phyloP scores from a whole-genome alignment of 2,888 invertebrate species.

The Tryphoninae sp. region DNA sequence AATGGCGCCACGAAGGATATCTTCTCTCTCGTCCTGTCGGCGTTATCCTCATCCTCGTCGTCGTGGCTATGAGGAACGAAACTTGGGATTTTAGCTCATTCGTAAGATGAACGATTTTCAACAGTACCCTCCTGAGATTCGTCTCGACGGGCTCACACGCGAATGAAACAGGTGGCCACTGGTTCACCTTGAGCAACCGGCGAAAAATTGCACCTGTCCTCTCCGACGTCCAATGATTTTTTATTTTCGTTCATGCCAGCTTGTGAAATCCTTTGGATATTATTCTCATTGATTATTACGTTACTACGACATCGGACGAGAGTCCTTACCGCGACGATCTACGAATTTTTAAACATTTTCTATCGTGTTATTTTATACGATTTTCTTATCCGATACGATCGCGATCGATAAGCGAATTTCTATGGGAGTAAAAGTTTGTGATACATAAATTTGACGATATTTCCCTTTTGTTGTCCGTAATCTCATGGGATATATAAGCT shows the following conservation, averaged over 20 bases:
- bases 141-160: conserved; percentile 54
- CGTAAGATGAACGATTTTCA: conserved; percentile 63
- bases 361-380: no score
- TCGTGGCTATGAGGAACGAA: conserved; percentile 1
- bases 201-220: conserved; percentile 70
- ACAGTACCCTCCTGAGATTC: conserved; percentile 59
- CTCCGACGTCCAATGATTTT: conserved; percentile 61
- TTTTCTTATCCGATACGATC: background rate
- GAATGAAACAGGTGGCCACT: conserved; percentile 71
- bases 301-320: background rate
- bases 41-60: conserved; percentile 20
- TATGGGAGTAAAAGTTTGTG: conserved; percentile 23
- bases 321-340: background rate
- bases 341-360: no score
- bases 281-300: background rate
- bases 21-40: conserved; percentile 22
- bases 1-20: conserved; percentile 47
- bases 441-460: conserved; percentile 6
- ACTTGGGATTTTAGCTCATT: conserved; percentile 29
- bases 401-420: no score
- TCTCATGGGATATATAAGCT: conserved; percentile 14
- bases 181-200: conserved; percentile 71
- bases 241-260: conserved; percentile 56
- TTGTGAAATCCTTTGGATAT: background rate
- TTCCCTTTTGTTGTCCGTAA: conserved; percentile 33